A percentile compares a stretch with the other conserved stretches of the same genome.
These are phyloP conservation scores for Esperia sulphurella DNA, from an alignment of 2,888 invertebrate species.

Conservation along the genomic window DNA sequence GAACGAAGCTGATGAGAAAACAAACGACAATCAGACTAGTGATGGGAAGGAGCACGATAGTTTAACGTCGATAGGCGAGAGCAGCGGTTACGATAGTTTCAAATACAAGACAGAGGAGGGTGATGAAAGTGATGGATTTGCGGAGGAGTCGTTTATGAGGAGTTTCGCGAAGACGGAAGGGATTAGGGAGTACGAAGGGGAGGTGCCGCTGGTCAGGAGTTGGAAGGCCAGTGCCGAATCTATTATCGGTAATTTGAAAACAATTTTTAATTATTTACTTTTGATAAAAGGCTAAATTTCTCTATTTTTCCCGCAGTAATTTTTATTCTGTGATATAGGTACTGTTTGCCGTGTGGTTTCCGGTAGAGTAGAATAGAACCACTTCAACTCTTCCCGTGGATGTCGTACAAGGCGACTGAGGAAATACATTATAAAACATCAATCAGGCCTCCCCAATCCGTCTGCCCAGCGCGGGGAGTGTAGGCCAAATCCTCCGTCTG, in stretches of 20 bases:
- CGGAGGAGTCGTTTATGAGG: slow-evolving; percentile 66
- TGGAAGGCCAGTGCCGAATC: slow-evolving; percentile 63
- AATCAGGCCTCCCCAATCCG: too few species aligned
- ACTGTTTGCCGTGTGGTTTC: too few species aligned
- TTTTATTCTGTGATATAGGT: too few species aligned
- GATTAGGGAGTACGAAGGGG: slow-evolving; percentile 43
- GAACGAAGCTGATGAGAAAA: slow-evolving; percentile 34
- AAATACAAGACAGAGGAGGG: slow-evolving; percentile 80
- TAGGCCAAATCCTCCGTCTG: too few species aligned
- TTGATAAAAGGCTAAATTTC: too few species aligned
- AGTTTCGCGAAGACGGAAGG: slow-evolving; percentile 54
- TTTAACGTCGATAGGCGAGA: slow-evolving; percentile 80
- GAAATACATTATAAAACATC: too few species aligned
- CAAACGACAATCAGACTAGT: slow-evolving; percentile 16
- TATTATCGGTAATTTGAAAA: slow-evolving; percentile 50
- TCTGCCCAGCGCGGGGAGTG: too few species aligned
- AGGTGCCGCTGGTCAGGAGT: slow-evolving; percentile 44
- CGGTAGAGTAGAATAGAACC: too few species aligned
- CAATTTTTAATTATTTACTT: background rate
- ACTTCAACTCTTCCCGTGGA: too few species aligned
- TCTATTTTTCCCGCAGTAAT: too few species aligned
- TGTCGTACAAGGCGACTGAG: too few species aligned
- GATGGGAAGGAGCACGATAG: slow-evolving; percentile 71
- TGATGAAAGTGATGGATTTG: slow-evolving; percentile 59
- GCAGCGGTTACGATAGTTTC: slow-evolving; percentile 84